Evolutionary conservation across 2,797 vertebrate genomes (phyloP).

Genomic region (Premnoplex brunnescens): DNA sequence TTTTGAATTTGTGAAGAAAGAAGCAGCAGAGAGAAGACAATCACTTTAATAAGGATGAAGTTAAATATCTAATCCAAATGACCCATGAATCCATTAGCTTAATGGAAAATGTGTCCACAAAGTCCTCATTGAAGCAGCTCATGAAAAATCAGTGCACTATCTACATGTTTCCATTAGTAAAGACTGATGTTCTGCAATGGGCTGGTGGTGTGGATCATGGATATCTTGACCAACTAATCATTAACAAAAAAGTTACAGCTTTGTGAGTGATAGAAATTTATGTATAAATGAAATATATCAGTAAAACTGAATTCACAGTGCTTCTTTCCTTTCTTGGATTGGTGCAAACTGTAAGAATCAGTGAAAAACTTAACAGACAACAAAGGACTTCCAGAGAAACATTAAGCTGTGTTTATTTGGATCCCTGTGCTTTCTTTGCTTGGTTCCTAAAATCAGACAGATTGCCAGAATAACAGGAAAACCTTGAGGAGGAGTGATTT

Average conservation of each 20-base stretch:
- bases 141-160: conserved; percentile 15
- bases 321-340: neutral
- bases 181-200: neutral
- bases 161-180: conserved; percentile 1
- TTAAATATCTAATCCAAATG: conserved; percentile 27
- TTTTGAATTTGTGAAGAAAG: neutral
- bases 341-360: neutral
- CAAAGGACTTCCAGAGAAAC: neutral
- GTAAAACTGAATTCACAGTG: neutral
- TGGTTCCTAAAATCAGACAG: neutral
- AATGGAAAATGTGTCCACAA: neutral
- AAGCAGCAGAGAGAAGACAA: neutral
- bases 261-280: neutral
- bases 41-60: conserved; percentile 11
- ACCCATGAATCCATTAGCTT: conserved; percentile 10
- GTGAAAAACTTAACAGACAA: neutral
- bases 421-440: neutral
- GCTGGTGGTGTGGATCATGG: neutral
- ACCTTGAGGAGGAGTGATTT: neutral
- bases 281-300: neutral
- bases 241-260: neutral
- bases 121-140: neutral
- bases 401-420: neutral
- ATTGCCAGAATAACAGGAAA: neutral
- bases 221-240: neutral